Base-by-base conservation (phyloP, 2,797 vertebrate species). In the Acrossocheilus fasciatus region DNA sequence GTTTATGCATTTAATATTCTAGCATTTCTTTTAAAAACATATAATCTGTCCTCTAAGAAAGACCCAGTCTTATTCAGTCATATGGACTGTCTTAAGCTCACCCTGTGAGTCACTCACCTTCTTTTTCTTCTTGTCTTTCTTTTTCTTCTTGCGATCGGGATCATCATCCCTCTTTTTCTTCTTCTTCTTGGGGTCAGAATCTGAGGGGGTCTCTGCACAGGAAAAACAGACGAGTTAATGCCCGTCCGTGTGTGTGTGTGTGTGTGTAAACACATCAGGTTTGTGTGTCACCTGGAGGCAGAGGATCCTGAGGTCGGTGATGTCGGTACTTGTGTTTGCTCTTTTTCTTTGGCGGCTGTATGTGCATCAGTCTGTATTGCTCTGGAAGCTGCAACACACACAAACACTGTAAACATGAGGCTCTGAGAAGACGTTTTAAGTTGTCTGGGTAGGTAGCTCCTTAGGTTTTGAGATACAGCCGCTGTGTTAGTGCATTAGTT, bases 81-180 rank as follows among this genome's bases (percentile, higher is more conserved):
- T 14, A 6, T 50, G 39, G 12, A 26, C 6, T 9, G 10, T 34
- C 15, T 2, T 23, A 30, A 23, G 2, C 23, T 4, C 2, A 4
- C 18, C 39, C 30, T 75, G 2, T n/a, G 43, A 11, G 30, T 10
- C 39, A 17, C 86, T 68, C 91, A 98, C 98, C 96, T 99, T 99
- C 92, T 99, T 99, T 94, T 99, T 99, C 93, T 99, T 99, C 92
- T 99, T 99, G 87, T 99, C 97, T 93, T 99, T 99, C 96, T 99
- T 99, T 94, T 98, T 99, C 91, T 98, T 98, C 91, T 98, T 98
- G 86, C 98, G 94, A 59, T 99, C 98, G 0, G 98, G 98, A 90
- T 99, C 98, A 26, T 99, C 98, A 0, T 99, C 98, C 88, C 97
- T 96, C 93, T 99, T 99, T 94, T 99, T 99, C 94, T 99, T 99